phyloP scores from a whole-genome alignment of 2,888 invertebrate species.

The Rosalia funebris region DNA sequence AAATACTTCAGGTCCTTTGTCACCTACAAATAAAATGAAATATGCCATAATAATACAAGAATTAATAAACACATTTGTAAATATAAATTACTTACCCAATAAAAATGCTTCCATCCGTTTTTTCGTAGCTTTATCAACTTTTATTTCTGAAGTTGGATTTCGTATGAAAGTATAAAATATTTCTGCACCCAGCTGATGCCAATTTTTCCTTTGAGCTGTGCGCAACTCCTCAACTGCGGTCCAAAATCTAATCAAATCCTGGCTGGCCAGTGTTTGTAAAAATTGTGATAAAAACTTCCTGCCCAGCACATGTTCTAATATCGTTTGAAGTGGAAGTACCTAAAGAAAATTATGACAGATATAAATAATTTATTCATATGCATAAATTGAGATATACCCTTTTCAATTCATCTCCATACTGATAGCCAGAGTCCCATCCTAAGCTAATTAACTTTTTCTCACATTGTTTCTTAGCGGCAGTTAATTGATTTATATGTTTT shows the following conservation, averaged over 20 bases:
- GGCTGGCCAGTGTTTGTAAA: slow-evolving; percentile 83
- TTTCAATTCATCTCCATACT: slow-evolving; percentile 53
- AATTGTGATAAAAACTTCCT: slow-evolving; percentile 84
- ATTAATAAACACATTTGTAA: too few relatives aligned
- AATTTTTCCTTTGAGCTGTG: slow-evolving; percentile 77
- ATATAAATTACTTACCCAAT: slow-evolving; percentile 63
- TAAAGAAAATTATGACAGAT: slow-evolving; percentile 62
- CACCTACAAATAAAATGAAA: slow-evolving; percentile 66
- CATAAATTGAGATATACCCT: too few relatives aligned
- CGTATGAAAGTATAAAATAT: slow-evolving; percentile 90
- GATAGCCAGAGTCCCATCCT: slow-evolving; percentile 79
- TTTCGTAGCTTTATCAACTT: slow-evolving; percentile 81
- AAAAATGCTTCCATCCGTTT: slow-evolving; percentile 90
- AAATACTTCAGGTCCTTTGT: slow-evolving; percentile 88
- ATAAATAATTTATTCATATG: too few relatives aligned
- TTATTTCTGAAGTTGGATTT: slow-evolving; percentile 82
- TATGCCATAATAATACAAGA: not conserved
- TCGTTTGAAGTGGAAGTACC: slow-evolving; percentile 77
- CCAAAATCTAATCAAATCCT: slow-evolving; percentile 88
- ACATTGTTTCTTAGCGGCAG: slow-evolving; percentile 83
- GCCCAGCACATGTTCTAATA: slow-evolving; percentile 82
- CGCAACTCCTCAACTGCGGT: slow-evolving; percentile 86
- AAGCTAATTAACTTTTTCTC: slow-evolving; percentile 78
- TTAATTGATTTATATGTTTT: slow-evolving; percentile 84
- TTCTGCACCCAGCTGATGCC: slow-evolving; percentile 91